Base-by-base conservation (phyloP, 2,113 vertebrate species). In the Oryzias woworae region DNA sequence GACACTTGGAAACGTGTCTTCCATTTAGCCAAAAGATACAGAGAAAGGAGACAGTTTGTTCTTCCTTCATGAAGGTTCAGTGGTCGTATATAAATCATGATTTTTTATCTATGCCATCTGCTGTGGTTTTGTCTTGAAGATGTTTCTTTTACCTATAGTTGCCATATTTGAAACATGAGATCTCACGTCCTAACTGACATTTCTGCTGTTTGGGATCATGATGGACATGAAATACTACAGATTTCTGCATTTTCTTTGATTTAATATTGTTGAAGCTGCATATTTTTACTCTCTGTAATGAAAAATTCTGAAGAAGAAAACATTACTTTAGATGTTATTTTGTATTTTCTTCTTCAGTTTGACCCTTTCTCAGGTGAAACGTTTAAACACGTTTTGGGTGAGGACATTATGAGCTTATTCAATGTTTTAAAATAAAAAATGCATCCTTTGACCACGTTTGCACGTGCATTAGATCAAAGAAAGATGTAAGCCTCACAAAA, bases 221-320 rank as follows among this genome's bases (percentile, higher is more conserved):
- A 20, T 20, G 20, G 20, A 20, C 1, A 1, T 20, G 20, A 20
- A 20, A 20, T 20, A 20, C 20, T 20, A 1, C 20, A 20, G 20
- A 20, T 20, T 20, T 20, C 20, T 20, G 20, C 20, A 20, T 20
- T 20, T 20, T 20, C 26, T 28, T 28, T 6, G 5, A 28, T 28
- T 28, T 28, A 28, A 28, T 5, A 28, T 4, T 4, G 26, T 28
- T 28, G 26, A 28, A 28, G 12, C 10, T 36, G 3, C 8, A 36
- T 10, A 3, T 10, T 10, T 36, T 12, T 36, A 36, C 31, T 36
- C 7, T 36, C 31, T 36, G 31, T 36, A 36, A 12, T 12, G 10
- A 36, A 36, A 36, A 36, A 70, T 85, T 88, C 87, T 54, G 44
- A 58, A 59, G 81, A 89, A 88, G 88, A 85, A 88, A 78, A 88